A percentile compares a stretch with the other conserved stretches of the same genome.
Evolutionary conservation across 2,888 invertebrate species (phyloP).

Genomic region (Chelonus formosanus): DNA sequence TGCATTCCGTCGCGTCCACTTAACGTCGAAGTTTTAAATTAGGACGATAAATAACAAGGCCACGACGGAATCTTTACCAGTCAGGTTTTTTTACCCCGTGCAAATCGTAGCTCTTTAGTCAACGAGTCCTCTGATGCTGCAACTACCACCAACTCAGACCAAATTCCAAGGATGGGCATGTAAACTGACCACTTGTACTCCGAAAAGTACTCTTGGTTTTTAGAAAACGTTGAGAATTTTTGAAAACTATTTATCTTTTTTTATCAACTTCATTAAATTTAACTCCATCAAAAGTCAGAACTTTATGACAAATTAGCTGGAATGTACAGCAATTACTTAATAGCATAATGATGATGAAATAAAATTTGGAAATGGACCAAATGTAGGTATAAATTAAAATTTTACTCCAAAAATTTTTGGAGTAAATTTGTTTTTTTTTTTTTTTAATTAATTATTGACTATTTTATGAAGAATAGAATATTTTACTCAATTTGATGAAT

Average conservation of each 20-base stretch:
- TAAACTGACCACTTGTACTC: slow-evolving; percentile 42
- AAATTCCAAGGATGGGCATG: slow-evolving; percentile 2
- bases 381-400: too few relatives aligned
- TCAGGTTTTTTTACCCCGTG: slow-evolving; percentile 27
- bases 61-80: slow-evolving; percentile 33
- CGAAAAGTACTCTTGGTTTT: slow-evolving; percentile 55
- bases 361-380: neutral
- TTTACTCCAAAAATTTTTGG: too few relatives aligned
- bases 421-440: too few relatives aligned
- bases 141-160: neutral
- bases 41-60: slow-evolving; percentile 47
- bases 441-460: too few relatives aligned
- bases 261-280: neutral
- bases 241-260: slow-evolving; percentile 8
- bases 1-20: slow-evolving; percentile 44
- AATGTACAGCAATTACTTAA: neutral
- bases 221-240: slow-evolving; percentile 45
- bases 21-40: slow-evolving; percentile 49
- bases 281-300: too few relatives aligned
- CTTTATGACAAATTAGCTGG: slow-evolving; percentile 2
- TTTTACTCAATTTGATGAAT: too few relatives aligned
- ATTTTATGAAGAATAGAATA: too few relatives aligned
- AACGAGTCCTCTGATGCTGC: too few relatives aligned
- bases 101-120: slow-evolving; percentile 8
- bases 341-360: neutral